Percentiles rank a stretch among this genome's conserved stretches.
Conservation (phyloP, 2,113 vertebrate species). For the Macquaria australasica region DNA sequence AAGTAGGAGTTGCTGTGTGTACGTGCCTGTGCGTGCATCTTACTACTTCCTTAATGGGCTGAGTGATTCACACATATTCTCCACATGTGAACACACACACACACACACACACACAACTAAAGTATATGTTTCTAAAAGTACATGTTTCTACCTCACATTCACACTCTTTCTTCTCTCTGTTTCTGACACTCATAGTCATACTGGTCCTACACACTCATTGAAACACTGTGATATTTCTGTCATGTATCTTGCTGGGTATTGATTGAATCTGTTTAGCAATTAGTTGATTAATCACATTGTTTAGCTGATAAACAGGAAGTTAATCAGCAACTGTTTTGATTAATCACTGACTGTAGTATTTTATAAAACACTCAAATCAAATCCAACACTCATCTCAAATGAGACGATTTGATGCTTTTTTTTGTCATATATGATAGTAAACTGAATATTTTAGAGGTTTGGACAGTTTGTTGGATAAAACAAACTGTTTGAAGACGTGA, state of each 20-base stretch:
- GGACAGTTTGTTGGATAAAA: neutral
- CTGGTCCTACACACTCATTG: neutral
- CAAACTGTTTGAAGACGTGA: neutral
- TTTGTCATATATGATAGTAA: neutral
- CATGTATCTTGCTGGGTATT: neutral
- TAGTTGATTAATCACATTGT: neutral
- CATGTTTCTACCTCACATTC: neutral
- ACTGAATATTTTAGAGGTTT: neutral
- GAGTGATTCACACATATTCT: slow-evolving; percentile 46
- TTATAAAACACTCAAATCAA: too few species aligned
- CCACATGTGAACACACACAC: slow-evolving; percentile 13
- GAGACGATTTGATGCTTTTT: neutral
- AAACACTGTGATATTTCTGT: slow-evolving; percentile 8
- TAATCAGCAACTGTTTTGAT: neutral
- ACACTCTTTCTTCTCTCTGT: neutral
- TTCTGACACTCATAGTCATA: slow-evolving; percentile 1
- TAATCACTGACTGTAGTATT: neutral
- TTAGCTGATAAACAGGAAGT: neutral
- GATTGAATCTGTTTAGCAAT: neutral
- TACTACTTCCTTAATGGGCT: slow-evolving; percentile 35
- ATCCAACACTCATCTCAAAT: too few species aligned
- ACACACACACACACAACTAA: neutral
- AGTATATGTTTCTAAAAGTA: slow-evolving; percentile 32
- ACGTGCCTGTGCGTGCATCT: slow-evolving; percentile 12
- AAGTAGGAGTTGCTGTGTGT: slow-evolving; percentile 34